Percentiles rank a stretch among this genome's conserved stretches.
Evolutionary conservation across 2,888 invertebrate species (phyloP).

Genomic region (Drosophila ustulata): DNA sequence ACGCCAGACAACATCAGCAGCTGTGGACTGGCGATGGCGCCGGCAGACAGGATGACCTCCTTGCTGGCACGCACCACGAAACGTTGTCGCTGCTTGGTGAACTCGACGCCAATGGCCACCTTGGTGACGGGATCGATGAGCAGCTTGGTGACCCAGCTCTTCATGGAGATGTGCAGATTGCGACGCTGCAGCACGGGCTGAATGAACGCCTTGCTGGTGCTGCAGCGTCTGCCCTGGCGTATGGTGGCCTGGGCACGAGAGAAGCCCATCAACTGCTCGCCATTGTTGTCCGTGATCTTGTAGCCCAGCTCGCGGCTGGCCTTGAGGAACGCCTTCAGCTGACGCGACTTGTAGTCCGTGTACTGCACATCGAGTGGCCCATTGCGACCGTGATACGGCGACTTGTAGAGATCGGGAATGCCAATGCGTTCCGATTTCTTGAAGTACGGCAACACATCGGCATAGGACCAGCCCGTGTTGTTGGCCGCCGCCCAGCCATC

Average conservation of each 20-base stretch:
- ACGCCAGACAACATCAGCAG: slow-evolving; percentile 94
- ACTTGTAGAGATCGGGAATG: slow-evolving; percentile 87
- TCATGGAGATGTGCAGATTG: slow-evolving; percentile 90
- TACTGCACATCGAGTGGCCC: slow-evolving; percentile 90
- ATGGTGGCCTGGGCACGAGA: slow-evolving; percentile 90
- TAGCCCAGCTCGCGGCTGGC: slow-evolving; percentile 90
- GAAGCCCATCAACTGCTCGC: slow-evolving; percentile 88
- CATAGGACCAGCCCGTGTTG: slow-evolving; percentile 92
- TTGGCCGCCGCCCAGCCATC: slow-evolving; percentile 93
- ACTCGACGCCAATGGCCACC: slow-evolving; percentile 89
- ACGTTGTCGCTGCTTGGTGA: slow-evolving; percentile 87
- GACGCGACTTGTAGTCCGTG: slow-evolving; percentile 88
- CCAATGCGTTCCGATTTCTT: slow-evolving; percentile 91
- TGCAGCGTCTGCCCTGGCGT: slow-evolving; percentile 90
- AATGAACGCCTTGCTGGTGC: slow-evolving; percentile 92
- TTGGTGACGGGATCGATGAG: slow-evolving; percentile 88
- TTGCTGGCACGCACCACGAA: slow-evolving; percentile 87
- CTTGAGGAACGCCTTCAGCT: slow-evolving; percentile 88
- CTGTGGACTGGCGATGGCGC: slow-evolving; percentile 94
- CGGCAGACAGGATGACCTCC: slow-evolving; percentile 92
- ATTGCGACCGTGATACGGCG: slow-evolving; percentile 88
- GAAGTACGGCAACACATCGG: slow-evolving; percentile 91
- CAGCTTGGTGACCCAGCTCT: slow-evolving; percentile 89
- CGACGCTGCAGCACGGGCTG: slow-evolving; percentile 88
- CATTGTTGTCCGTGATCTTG: slow-evolving; percentile 90